phyloP scores from a whole-genome alignment of 2,888 invertebrate species.

The Caenorhabditis uteleia region DNA sequence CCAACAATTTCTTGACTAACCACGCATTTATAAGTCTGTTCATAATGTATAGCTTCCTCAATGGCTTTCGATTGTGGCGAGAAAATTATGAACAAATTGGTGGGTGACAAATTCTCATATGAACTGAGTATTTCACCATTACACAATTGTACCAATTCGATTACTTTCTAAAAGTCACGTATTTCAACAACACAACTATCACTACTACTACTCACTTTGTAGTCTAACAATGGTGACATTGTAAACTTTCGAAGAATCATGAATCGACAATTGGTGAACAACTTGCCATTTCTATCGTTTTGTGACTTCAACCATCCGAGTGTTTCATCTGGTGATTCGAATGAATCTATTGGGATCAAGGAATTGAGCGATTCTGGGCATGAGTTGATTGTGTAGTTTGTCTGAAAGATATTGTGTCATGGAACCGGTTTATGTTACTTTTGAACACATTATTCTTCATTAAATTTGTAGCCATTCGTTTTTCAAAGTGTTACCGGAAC shows the following conservation, averaged over 20 bases:
- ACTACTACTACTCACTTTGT: constrained; percentile 9
- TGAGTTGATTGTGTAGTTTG: constrained; percentile 17
- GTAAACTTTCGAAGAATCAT: constrained; percentile 27
- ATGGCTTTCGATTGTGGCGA: constrained; percentile 26
- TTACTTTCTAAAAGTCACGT: constrained; percentile 24
- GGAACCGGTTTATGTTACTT: neutral
- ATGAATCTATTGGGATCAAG: neutral
- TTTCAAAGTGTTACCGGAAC: too few species aligned
- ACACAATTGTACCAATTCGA: constrained; percentile 30
- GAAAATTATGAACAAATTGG: constrained; percentile 31
- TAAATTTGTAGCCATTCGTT: too few species aligned
- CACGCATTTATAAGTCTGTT: constrained; percentile 15
- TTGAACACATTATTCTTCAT: neutral
- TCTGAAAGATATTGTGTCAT: constrained; percentile 9
- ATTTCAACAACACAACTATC: neutral
- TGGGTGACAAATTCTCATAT: constrained; percentile 14
- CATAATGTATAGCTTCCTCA: constrained; percentile 11
- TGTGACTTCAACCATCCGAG: constrained; percentile 24
- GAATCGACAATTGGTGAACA: constrained; percentile 21
- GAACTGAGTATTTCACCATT: constrained; percentile 25
- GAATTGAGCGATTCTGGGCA: constrained; percentile 3
- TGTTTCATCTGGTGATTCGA: too few species aligned
- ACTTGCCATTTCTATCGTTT: constrained; percentile 7
- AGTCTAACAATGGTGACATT: constrained; percentile 20
- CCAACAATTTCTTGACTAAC: neutral